A percentile compares a stretch with the other conserved stretches of the same genome.
phyloP scores from a whole-genome alignment of 1,140 invertebrate species.

The Branchinecta lindahli region DNA sequence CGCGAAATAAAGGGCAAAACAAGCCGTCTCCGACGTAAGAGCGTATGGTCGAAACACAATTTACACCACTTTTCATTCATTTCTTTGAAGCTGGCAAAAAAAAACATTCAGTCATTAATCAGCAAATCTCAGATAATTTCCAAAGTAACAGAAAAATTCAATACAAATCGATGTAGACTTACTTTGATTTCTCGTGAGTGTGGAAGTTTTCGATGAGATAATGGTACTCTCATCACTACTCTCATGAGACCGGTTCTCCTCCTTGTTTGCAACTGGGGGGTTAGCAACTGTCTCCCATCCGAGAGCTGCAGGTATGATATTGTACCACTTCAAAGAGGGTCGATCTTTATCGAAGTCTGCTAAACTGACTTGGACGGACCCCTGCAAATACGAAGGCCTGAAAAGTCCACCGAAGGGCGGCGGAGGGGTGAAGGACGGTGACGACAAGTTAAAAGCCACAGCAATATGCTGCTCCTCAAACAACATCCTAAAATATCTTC shows the following conservation, averaged over 20 bases:
- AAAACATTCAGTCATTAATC: too few relatives aligned
- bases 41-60: neutral
- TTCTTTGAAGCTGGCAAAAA: too few relatives aligned
- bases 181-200: conserved; percentile 72
- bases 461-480: too few relatives aligned
- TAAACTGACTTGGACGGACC: conserved; percentile 83
- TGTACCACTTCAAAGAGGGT: conserved; percentile 79
- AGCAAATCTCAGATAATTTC: too few relatives aligned
- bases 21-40: conserved; percentile 20
- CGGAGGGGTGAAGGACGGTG: too few relatives aligned
- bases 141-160: too few relatives aligned
- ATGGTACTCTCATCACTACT: conserved; percentile 93
- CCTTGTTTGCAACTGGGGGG: conserved; percentile 12
- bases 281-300: neutral
- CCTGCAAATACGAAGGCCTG: conserved; percentile 40
- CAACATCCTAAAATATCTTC: too few relatives aligned
- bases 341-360: conserved; percentile 77
- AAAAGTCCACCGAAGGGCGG: neutral
- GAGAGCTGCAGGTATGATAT: conserved; percentile 44
- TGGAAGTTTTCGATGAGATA: conserved; percentile 88
- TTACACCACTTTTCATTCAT: too few relatives aligned
- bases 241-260: conserved; percentile 43
- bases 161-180: too few relatives aligned
- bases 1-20: too few relatives aligned
- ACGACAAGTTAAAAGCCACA: too few relatives aligned